Base-by-base conservation (phyloP, 2,888 invertebrate species). In the Venustoraphidia nigricollis region DNA sequence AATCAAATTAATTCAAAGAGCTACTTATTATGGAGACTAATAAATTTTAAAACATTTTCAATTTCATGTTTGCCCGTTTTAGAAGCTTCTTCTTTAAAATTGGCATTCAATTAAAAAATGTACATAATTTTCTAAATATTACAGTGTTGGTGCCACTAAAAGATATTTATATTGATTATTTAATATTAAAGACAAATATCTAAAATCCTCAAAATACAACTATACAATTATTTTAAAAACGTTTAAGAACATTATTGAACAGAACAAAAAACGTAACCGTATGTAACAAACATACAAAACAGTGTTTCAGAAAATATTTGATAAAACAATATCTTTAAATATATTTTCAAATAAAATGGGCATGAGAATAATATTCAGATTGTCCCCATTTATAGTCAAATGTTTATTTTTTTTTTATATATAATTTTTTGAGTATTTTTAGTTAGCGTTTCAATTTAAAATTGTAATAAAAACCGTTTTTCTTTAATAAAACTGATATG, bases 311-410 rank as follows among this genome's bases (percentile, higher is more conserved):
- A 42, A 42, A 42, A 42, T 42, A 42, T 42, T n/a, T 39, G 11
- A 39, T 39, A 14, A 39, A 39, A 39, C 40, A 14, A 34, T 34
- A 14, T 42, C 11, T 34, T 42, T 42, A 42, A 42, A 27, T 27
- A 42, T 41, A 14, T 34, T 10, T 42, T 14, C 11, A 34, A 45
- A 45, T 36, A 9, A 35, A 40, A 43, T 27, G 42, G 43, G 37
- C 38, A 40, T 27, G 27, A 27, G 14, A 36, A 34, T 46, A 11
- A 27, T n/a, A 11, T 34, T 47, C 55, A 63, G 66, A 66, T 66
- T 66, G 66, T 66, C 66, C 65, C 64, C 59, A 62, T 59, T 62
- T 66, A 66, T 66, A 65, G 66, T 66, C 66, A 63, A 62, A 64
- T 56, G 62, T 63, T 61, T 54, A 60, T 57, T 60, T 59, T 17